phyloP scores from a whole-genome alignment of 2,113 vertebrate genomes.

The Suncus etruscus region DNA sequence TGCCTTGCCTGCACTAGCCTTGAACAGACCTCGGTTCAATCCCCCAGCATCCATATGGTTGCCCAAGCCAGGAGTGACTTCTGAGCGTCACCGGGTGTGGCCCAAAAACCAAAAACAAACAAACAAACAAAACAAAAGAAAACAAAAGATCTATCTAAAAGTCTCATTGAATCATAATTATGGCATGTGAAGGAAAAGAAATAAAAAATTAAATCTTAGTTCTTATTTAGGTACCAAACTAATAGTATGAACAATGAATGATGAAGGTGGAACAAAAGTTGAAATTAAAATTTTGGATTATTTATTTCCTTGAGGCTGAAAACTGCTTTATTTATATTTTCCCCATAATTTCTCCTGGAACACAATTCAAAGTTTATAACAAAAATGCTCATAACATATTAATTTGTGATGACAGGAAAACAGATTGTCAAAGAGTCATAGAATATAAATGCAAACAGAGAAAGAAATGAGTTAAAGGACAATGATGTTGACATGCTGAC shows the following conservation, averaged over 20 bases:
- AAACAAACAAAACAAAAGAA: too few relatives aligned
- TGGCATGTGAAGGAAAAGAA: not conserved
- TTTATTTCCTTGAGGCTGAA: not conserved
- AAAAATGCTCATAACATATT: not conserved
- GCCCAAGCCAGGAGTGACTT: too few relatives aligned
- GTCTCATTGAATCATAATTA: not conserved
- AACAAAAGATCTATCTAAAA: not conserved
- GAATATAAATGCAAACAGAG: not conserved
- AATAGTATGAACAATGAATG: not conserved
- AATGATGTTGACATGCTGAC: not conserved
- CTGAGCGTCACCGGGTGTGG: too few relatives aligned
- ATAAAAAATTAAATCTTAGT: not conserved
- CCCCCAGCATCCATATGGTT: too few relatives aligned
- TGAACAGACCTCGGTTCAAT: too few relatives aligned
- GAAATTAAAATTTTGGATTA: not conserved
- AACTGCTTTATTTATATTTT: not conserved
- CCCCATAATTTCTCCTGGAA: not conserved
- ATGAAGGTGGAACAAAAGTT: not conserved
- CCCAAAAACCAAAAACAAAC: too few relatives aligned
- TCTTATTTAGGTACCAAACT: constrained; percentile 4
- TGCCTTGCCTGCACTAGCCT: too few relatives aligned
- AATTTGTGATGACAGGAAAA: constrained; percentile 1
- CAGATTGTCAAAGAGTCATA: not conserved
- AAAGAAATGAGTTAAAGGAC: not conserved
- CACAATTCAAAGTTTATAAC: not conserved